Evolutionary conservation across 92 coral and sea anemone genomes (phyloP), one percentile per base, ranked within the genome.

Genomic region (Porites lobata): DNA sequence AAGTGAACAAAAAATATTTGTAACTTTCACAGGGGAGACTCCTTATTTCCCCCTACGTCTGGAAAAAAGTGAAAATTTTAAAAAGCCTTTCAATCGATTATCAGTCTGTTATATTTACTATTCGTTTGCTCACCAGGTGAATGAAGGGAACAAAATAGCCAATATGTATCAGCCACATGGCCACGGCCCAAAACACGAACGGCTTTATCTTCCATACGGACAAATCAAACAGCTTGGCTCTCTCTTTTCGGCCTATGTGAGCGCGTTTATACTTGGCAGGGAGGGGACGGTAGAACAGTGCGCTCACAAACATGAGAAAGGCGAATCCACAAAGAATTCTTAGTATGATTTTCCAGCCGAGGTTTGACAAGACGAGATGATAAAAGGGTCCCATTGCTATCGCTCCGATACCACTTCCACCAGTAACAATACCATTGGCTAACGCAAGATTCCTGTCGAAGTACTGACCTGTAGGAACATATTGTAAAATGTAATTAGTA

Each of bases 141-240:
- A 95, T 82, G 53, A 95, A 96, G 1, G 99, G 99, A 57, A 96
- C 95, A 72, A 95, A 96, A 69, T 96, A 96, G n/a, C 99, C 99
- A 17, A 96, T 69, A 26, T 95, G 93, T 26, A 96, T 67, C 85
- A 95, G 76, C 9, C 94, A 96, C 92, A 93, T 95, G 50, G 99
- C 92, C 3, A 96, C 24, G 7, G 91, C 99, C 99, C 99, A 96
- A 14, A 90, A 86, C 19, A 95, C 85, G 70, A 95, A 96, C 18
- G 96, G 87, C 66, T 95, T 96, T 72, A 91, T 94, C 71, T 85
- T 95, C 99, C 99, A 96, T 12, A 96, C 98, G 18, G 84, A 91
- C 83, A 91, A 82, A 76, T 96, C 99, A 58, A 93, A 90, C 50
- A 92, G 88, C 56, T 81, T 91, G 0, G 90, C 50, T 15, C 72